Evolutionary conservation across 2,797 vertebrate genomes (phyloP).

Genomic region (Paramormyrops hopkinsi): DNA sequence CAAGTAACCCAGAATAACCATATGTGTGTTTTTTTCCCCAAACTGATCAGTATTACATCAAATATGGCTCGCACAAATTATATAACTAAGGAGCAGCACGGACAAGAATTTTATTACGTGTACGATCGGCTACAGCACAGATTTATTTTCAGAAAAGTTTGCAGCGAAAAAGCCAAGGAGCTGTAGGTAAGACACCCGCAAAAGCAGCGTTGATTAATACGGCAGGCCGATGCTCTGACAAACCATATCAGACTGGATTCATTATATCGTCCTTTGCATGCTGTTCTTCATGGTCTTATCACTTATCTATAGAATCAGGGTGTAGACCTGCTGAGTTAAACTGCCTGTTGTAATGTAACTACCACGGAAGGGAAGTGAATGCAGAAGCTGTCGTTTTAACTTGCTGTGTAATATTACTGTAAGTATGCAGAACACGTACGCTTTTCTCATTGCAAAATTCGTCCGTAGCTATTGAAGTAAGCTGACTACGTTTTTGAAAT

Average conservation of each 20-base stretch:
- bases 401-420: neutral
- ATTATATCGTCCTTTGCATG: neutral
- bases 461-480: neutral
- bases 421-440: neutral
- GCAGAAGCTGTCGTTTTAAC: neutral
- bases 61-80: neutral
- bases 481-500: neutral
- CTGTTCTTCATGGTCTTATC: neutral
- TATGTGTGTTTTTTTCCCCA: neutral
- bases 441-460: neutral
- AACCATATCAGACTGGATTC: neutral
- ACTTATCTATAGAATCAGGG: neutral
- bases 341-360: neutral
- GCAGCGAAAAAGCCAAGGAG: neutral
- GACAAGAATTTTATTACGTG: neutral
- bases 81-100: neutral
- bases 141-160: neutral
- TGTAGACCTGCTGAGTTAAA: neutral
- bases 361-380: neutral
- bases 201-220: neutral
- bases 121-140: neutral
- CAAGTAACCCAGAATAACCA: neutral
- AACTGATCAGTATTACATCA: neutral
- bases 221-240: neutral
- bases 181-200: neutral